These are phyloP conservation scores for Malurus cyaneus DNA, from an alignment of 2,113 vertebrate genomes.

Conservation along the genomic window DNA sequence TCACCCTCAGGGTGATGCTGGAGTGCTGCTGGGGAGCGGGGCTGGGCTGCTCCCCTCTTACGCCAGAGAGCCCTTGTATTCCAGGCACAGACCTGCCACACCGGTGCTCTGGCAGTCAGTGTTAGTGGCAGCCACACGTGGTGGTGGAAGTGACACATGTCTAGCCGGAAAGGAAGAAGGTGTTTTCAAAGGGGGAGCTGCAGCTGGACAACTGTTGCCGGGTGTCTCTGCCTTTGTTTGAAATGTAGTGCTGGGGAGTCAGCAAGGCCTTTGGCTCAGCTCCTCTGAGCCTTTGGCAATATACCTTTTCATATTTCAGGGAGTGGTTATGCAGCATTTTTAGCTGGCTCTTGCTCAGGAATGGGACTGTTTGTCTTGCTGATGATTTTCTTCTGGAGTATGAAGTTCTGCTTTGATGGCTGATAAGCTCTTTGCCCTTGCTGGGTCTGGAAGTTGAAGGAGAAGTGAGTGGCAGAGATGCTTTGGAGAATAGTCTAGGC, in stretches of 20 bases:
- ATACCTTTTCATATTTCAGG: background rate
- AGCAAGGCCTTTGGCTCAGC: background rate
- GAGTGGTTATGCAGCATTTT: background rate
- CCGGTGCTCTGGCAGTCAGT: background rate
- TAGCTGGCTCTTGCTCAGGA: background rate
- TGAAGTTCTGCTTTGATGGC: background rate
- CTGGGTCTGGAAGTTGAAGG: background rate
- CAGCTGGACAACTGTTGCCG: slow-evolving; percentile 18
- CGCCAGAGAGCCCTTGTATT: background rate
- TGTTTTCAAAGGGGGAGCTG: slow-evolving; percentile 45
- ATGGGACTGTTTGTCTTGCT: background rate
- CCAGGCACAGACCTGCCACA: background rate
- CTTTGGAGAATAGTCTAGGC: background rate
- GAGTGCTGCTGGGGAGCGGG: background rate
- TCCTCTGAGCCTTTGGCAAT: background rate
- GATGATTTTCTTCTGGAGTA: background rate
- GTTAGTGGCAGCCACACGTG: background rate
- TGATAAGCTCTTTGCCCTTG: background rate
- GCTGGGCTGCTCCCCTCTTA: background rate
- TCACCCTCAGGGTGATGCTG: background rate
- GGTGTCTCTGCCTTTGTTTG: slow-evolving; percentile 15
- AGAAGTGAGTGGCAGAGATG: background rate
- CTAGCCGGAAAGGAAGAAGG: slow-evolving; percentile 40
- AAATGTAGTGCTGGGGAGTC: background rate
- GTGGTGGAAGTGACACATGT: slow-evolving; percentile 48